Conservation (phyloP, 2,888 invertebrate species). For the Tenthredo amoena region DNA sequence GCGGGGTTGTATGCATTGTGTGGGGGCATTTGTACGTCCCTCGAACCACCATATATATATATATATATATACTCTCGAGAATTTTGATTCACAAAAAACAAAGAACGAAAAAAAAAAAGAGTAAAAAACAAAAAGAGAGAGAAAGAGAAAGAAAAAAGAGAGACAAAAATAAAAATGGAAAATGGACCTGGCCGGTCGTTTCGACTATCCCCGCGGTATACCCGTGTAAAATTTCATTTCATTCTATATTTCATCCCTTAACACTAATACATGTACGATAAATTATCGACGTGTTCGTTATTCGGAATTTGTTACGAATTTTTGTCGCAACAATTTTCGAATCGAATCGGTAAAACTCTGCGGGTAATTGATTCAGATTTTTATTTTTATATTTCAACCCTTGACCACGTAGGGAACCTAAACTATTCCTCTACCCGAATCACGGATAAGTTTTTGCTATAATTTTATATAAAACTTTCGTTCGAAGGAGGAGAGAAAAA, state of each 20-base stretch:
- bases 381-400: no score
- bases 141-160: not conserved
- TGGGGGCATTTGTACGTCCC: not conserved
- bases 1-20: not conserved
- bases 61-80: not conserved
- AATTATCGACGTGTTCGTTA: no score
- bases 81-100: not conserved
- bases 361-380: no score
- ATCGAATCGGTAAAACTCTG: no score
- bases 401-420: no score
- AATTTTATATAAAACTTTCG: no score
- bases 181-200: not conserved
- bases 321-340: no score
- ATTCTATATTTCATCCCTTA: not conserved
- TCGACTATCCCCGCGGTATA: not conserved
- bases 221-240: not conserved
- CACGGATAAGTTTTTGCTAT: no score
- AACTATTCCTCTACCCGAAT: no score
- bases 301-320: no score
- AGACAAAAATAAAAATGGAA: not conserved
- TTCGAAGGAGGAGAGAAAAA: no score
- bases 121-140: not conserved
- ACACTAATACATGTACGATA: not conserved
- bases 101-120: not conserved
- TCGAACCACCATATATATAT: not conserved